These are phyloP conservation scores for Scolopax mira DNA, from an alignment of 2,113 vertebrate species.

Conservation along the genomic window DNA sequence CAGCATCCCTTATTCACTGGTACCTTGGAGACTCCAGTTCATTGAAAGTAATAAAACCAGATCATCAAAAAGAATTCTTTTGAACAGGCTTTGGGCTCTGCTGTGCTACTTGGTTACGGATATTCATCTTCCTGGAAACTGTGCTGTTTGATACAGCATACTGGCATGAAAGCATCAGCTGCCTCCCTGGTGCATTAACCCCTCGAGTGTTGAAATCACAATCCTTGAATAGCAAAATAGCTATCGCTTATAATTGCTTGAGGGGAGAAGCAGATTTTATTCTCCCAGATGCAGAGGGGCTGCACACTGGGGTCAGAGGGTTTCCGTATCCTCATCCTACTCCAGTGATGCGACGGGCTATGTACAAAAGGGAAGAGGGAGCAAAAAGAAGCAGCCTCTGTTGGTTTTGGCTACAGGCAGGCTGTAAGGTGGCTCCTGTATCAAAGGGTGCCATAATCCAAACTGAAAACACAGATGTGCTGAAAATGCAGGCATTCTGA, in stretches of 20 bases:
- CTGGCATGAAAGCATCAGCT: slow-evolving; percentile 56
- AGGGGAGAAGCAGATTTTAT: slow-evolving; percentile 6
- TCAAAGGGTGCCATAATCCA: neutral
- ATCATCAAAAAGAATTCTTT: slow-evolving; percentile 71
- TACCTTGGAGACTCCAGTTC: slow-evolving; percentile 69
- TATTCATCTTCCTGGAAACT: slow-evolving; percentile 70
- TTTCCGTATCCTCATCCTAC: neutral
- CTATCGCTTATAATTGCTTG: slow-evolving; percentile 36
- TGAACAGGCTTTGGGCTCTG: slow-evolving; percentile 69
- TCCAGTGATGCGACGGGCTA: neutral
- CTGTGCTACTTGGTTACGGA: slow-evolving; percentile 67
- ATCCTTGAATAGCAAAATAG: slow-evolving; percentile 50
- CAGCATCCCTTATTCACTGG: slow-evolving; percentile 67
- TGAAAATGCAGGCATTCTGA: neutral
- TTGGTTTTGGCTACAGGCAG: neutral
- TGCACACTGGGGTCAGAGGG: neutral
- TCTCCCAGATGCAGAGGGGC: neutral
- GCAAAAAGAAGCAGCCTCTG: neutral
- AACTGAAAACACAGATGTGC: neutral
- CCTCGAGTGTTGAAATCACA: slow-evolving; percentile 42
- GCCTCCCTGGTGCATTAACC: slow-evolving; percentile 60
- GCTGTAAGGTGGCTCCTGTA: neutral
- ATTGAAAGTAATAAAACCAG: slow-evolving; percentile 73
- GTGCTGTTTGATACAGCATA: slow-evolving; percentile 53
- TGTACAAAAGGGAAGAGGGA: neutral